These are phyloP conservation scores for Dicrostonyx torquatus DNA, from an alignment of 2,797 vertebrate genomes.

Conservation along the genomic window DNA sequence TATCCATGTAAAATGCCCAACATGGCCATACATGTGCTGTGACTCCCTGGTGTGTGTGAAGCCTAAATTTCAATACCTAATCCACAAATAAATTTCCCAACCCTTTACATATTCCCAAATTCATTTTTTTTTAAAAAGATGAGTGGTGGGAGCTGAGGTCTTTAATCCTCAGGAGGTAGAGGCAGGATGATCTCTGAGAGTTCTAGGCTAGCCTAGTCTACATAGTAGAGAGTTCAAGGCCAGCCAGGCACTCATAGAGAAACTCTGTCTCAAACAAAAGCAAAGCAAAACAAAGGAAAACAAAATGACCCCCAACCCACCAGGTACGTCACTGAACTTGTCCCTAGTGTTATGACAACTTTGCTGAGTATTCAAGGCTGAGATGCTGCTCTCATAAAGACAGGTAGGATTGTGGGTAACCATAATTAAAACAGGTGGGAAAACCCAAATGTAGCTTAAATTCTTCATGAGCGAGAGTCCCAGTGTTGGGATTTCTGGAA, in stretches of 20 bases:
- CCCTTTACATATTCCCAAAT: not conserved
- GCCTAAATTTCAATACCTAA: not conserved
- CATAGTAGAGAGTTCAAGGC: not conserved
- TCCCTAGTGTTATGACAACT: not conserved
- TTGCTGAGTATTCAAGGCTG: not conserved
- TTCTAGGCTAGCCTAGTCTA: not conserved
- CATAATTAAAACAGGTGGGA: conserved; percentile 31
- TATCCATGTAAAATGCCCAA: not conserved
- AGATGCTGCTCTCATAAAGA: not conserved
- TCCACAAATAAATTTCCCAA: not conserved
- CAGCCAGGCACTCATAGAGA: not conserved
- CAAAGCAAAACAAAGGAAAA: not conserved
- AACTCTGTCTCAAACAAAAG: not conserved
- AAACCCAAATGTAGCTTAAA: not conserved
- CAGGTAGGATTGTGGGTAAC: conserved; percentile 16
- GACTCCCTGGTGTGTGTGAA: not conserved
- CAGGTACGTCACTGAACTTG: not conserved
- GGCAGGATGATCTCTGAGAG: not conserved
- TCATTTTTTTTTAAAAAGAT: not conserved
- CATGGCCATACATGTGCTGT: not conserved
- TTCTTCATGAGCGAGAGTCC: conserved; percentile 32
- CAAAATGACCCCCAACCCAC: not conserved
- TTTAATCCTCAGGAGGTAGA: not conserved
- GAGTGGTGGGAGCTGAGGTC: not conserved
- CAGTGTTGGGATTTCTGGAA: conserved; percentile 13